Evolutionary conservation across 1,140 invertebrate species (phyloP), one percentile per base, ranked within the genome.

Genomic region (Ectropis grisescens): DNA sequence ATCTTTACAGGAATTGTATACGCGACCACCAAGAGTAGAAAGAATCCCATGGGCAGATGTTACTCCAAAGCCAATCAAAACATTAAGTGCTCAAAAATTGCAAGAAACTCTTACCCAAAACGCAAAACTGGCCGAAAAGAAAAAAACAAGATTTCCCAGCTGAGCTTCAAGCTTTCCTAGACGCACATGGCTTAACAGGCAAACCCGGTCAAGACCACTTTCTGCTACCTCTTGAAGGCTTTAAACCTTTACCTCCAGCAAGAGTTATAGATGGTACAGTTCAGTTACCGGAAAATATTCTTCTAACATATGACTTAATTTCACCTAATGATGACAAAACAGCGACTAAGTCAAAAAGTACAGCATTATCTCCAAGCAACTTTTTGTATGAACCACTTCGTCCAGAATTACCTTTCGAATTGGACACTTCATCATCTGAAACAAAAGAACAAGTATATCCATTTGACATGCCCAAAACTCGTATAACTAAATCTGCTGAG

Each of bases 1-100:
- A 4, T 74, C 76, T 11, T 51, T 81, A 33, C 72, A 81, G 54
- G 76, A 81, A 51, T 34, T 81, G 1, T 81, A 78, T 29, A 81
- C 72, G n/a, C 53, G 54, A 33, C 68, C 72, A 44, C 76, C 76
- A 2, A 41, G 68, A 36, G 42, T 69, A 8, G 56, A 82, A 55
- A 52, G 75, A 19, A 50, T 78, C 0, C 48, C 64, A 25, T 64
- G 79, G 5, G 51, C 70, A 2, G 69, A 79, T 11, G 64, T 78
- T 6, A 78, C 74, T 7, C 52, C 62, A 12, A 66, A 76, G 10
- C 59, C 79, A 12, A 49, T 39, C 7, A 80, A 58, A 66, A 49
- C 29, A 6, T 2, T 37, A 9, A 39, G 46, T 11, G 45, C 29
- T 29, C 35, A 54, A 24, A 48, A 62, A 24, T 24, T 58, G 11